phyloP scores from a whole-genome alignment of 1,140 invertebrate genomes.

The Macrosteles quadrilineatus region DNA sequence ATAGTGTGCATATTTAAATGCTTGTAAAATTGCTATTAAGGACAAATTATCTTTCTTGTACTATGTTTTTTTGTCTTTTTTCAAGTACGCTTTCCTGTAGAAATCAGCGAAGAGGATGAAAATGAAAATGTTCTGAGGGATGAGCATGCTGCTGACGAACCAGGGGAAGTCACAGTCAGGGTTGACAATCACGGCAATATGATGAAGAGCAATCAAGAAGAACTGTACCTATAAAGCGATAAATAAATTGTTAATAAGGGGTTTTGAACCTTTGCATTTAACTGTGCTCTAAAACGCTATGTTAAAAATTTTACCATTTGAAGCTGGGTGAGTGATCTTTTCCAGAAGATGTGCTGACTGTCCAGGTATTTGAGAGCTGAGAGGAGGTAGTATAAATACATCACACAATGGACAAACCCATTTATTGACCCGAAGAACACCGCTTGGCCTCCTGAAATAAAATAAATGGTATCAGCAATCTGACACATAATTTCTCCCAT shows the following conservation, averaged over 20 bases:
- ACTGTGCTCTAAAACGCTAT: too few relatives aligned
- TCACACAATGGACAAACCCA: conserved; percentile 70
- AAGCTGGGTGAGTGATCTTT: conserved; percentile 70
- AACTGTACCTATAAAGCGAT: conserved; percentile 67
- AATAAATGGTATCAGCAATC: too few relatives aligned
- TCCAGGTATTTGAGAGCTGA: conserved; percentile 58
- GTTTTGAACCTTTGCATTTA: too few relatives aligned
- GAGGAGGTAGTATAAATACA: conserved; percentile 76
- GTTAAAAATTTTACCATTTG: conserved; percentile 55
- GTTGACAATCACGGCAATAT: conserved; percentile 54
- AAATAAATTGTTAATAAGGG: conserved; percentile 31
- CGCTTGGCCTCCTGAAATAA: conserved; percentile 60
- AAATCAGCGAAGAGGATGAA: conserved; percentile 73
- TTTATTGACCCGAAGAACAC: conserved; percentile 63
- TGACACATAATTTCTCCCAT: too few relatives aligned
- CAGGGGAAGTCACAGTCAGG: conserved; percentile 59
- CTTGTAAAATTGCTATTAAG: too few relatives aligned
- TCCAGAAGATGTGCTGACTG: conserved; percentile 68
- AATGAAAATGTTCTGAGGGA: conserved; percentile 62
- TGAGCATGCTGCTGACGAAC: conserved; percentile 55
- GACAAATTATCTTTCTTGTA: too few relatives aligned
- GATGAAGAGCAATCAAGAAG: conserved; percentile 59
- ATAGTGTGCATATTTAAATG: too few relatives aligned
- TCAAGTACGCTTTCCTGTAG: conserved; percentile 58
- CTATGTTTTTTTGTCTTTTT: conserved; percentile 20